Evolutionary conservation across 92 coral and sea anemone genomes (phyloP), one percentile per base, ranked within the genome.

Genomic region (Metridium senile): DNA sequence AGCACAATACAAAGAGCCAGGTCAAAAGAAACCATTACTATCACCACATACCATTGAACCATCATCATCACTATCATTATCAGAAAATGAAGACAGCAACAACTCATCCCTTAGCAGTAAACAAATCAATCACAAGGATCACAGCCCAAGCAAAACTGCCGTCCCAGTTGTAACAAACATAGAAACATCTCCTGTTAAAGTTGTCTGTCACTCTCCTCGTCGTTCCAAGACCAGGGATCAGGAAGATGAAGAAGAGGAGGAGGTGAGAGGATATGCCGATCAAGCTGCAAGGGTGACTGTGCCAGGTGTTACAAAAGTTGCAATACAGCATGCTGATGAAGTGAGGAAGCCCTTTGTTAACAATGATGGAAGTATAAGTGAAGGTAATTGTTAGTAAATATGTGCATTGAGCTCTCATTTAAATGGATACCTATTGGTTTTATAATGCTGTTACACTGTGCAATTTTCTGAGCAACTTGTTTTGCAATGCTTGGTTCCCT

Each of bases 131-230:
- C 74, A 84, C 22, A 94, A 80, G 9, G 85, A 80, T 69, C 79
- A 75, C 66, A 82, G 93, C 68, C 90, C 83, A 34, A 85, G 74
- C 23, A 83, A 73, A 45, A 88, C 84, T 32, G 97, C 92, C 65
- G 97, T 95, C 0, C 97, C 98, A 49, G 90, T 94, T 66, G 86
- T 83, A 68, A 87, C 97, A 0, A 90, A 94, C 71, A 82, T 87
- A 69, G 76, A 85, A 46, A 84, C 80, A 18, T 95, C 97, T 20
- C 99, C 97, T 4, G 93, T 86, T 11, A 92, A 89, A 87, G 97
- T 95, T 18, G 91, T 92, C 54, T 87, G 99, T 77, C 99, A 95
- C 84, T 92, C 99, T 11, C 99, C 97, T 54, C 82, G 84, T 52
- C 81, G 95, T 34, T 72, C 62, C 20, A 75, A 39, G 33, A 30